These are phyloP conservation scores for Amaurobius ferox DNA, from an alignment of 2,888 invertebrate genomes.

Conservation along the genomic window DNA sequence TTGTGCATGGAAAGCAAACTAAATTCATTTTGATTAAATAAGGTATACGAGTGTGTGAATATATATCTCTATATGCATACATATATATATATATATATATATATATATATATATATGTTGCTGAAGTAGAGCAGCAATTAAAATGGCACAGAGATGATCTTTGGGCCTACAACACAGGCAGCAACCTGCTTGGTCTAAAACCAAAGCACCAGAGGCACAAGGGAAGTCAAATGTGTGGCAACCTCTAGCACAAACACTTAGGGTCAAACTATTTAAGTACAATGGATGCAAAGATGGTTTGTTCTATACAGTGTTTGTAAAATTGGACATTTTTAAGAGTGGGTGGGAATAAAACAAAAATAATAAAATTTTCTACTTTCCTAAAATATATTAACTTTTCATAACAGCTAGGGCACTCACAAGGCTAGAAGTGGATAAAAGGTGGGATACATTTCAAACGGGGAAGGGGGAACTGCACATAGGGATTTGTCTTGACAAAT, in stretches of 20 bases:
- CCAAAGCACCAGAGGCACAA: slow-evolving; percentile 37
- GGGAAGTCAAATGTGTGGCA: slow-evolving; percentile 24
- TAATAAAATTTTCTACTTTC: background rate
- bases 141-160: slow-evolving; percentile 70
- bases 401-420: slow-evolving; percentile 23
- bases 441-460: slow-evolving; percentile 29
- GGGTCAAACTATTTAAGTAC: slow-evolving; percentile 28
- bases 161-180: slow-evolving; percentile 56
- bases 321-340: background rate
- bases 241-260: slow-evolving; percentile 25
- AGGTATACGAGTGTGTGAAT: slow-evolving; percentile 43
- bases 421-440: slow-evolving; percentile 29
- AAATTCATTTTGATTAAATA: slow-evolving; percentile 64
- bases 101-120: slow-evolving; percentile 38
- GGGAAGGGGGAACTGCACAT: background rate
- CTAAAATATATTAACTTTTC: slow-evolving; percentile 21
- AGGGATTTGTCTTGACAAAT: background rate
- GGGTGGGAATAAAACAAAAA: slow-evolving; percentile 6
- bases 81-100: slow-evolving; percentile 37
- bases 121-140: slow-evolving; percentile 40
- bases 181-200: slow-evolving; percentile 42
- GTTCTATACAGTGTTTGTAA: slow-evolving; percentile 18
- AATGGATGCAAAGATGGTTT: slow-evolving; percentile 10
- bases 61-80: slow-evolving; percentile 54
- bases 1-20: slow-evolving; percentile 60